Base-by-base conservation (phyloP, 2,888 invertebrate genomes). In the Callimorpha dominula region DNA sequence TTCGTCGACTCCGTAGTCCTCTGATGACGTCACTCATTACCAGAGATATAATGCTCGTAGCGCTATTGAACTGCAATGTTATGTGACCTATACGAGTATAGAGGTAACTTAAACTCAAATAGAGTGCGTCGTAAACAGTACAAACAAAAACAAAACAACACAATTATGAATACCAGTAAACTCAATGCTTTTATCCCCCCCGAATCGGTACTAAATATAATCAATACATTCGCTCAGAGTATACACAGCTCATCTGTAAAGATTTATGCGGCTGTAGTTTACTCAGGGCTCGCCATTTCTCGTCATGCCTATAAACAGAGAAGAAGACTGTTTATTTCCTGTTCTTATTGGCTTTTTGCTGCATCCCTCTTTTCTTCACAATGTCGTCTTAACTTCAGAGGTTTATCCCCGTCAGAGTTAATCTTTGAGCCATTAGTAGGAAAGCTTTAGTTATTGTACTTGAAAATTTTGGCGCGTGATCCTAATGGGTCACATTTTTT, bases 221-320 rank as follows among this genome's bases (percentile, higher is more conserved):
- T 79, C 83, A 81, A 83, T 81, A 84, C 72, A 73, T 72, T 76
- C 72, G 70, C 68, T 74, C 65, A 52, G 67, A 64, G 62, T 17
- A 43, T 66, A 75, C 78, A 66, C 66, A 65, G 60, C 86, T 91
- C 87, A 88, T 90, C 80, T 86, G 85, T 89, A 91, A 90, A 91
- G 88, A 92, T 91, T 88, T 90, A 91, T 91, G 86, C 88, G 85
- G 76, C 84, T 83, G 81, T 78, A 83, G 81, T 80, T 81, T 82
- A 74, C 81, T 77, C 73, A 77, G 80, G 72, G 75, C 73, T 73
- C 78, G 70, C 73, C 78, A 80, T 82, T 84, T 79, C 76, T 80
- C 78, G 74, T 74, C 80, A 72, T 81, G 78, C 79, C 77, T 80
- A 79, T 74, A 75, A 76, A 77, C 66, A 76, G 75, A 74, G 76